These are phyloP conservation scores for Trichomalopsis sarcophagae DNA, from an alignment of 1,140 invertebrate species.

Conservation along the genomic window DNA sequence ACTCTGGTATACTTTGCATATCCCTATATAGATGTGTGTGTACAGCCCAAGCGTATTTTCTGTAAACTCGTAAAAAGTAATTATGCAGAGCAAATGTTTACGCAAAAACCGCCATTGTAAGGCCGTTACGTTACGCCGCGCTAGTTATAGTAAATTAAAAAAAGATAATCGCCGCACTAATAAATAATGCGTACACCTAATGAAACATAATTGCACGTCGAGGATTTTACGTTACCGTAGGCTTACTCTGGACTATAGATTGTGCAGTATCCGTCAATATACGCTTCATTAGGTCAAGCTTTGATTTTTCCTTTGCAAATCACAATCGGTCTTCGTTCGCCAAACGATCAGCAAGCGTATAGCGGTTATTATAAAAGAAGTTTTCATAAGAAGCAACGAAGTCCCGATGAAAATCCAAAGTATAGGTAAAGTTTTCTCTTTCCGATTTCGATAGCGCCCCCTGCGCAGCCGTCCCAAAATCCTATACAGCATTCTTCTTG, in stretches of 20 bases:
- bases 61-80: background rate
- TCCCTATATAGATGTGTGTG: background rate
- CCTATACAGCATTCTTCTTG: too few relatives aligned
- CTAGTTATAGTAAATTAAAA: slow-evolving; percentile 1
- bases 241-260: background rate
- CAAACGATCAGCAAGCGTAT: too few relatives aligned
- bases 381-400: too few relatives aligned
- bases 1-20: background rate
- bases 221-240: background rate
- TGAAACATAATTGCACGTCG: slow-evolving; percentile 5
- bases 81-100: background rate
- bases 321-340: background rate
- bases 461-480: too few relatives aligned
- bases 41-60: background rate
- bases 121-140: slow-evolving; percentile 43
- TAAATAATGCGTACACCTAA: slow-evolving; percentile 8
- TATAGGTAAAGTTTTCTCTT: too few relatives aligned
- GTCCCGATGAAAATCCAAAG: too few relatives aligned
- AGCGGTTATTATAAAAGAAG: too few relatives aligned
- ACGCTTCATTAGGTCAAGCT: background rate
- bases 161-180: background rate
- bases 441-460: too few relatives aligned
- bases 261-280: slow-evolving; percentile 1
- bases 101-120: slow-evolving; percentile 50
- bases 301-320: background rate